Conservation (phyloP, 2,797 vertebrate species). For the Falco cherrug region DNA sequence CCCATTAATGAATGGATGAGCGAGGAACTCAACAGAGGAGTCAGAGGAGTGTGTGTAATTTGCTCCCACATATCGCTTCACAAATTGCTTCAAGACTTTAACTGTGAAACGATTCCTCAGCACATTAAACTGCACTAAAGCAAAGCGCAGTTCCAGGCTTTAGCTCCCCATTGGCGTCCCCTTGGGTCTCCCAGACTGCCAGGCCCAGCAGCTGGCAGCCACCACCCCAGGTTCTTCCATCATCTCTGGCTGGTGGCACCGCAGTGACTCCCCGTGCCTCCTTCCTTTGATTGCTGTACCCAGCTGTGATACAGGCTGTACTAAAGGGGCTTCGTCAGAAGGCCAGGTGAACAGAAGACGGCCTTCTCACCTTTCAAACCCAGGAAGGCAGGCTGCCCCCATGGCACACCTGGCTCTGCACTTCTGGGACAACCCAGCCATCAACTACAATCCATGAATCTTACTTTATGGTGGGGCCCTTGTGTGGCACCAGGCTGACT, state of each 20-base stretch:
- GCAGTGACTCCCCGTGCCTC: accelerated
- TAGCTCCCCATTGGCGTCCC: neutral
- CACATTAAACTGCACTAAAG: neutral
- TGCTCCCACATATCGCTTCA: neutral
- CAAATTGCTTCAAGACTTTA: neutral
- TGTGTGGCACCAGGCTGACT: neutral
- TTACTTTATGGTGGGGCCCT: no score
- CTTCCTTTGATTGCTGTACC: neutral
- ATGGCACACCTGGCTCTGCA: accelerated
- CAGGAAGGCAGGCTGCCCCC: accelerated
- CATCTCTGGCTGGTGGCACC: neutral
- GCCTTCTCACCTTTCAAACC: neutral
- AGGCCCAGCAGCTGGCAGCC: neutral
- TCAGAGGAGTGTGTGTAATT: neutral
- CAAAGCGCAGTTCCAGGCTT: neutral
- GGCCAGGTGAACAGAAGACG: neutral
- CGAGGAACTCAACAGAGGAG: neutral
- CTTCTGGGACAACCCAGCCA: neutral
- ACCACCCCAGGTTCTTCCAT: neutral
- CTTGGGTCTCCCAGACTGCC: neutral
- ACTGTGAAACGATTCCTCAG: neutral
- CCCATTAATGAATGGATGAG: neutral
- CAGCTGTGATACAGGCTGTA: neutral
- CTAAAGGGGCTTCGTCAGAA: neutral
- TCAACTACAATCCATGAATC: neutral